Evolutionary conservation across 2,113 vertebrate genomes (phyloP).

Genomic region (Embiotoca jacksoni): DNA sequence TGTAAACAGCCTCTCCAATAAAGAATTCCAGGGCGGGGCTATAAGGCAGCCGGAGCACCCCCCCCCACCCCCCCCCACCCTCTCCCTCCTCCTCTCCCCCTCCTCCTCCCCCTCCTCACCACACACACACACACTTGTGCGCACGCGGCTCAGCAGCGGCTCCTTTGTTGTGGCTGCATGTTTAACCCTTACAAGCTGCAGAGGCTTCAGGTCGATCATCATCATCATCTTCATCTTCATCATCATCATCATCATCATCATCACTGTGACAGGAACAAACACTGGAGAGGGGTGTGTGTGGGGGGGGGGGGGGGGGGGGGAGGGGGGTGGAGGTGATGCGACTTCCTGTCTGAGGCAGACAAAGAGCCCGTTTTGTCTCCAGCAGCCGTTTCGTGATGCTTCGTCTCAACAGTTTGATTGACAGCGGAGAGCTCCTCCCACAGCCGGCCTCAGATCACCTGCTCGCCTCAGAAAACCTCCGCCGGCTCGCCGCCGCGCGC

Average conservation of each 20-base stretch:
- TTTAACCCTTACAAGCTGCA: conserved; percentile 57
- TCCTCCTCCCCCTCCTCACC: neutral
- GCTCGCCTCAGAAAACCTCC: no score
- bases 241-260: conserved; percentile 17
- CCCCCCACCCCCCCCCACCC: neutral
- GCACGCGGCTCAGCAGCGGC: conserved; percentile 30
- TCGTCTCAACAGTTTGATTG: conserved; percentile 12
- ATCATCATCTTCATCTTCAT: conserved; percentile 8
- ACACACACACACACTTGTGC: neutral
- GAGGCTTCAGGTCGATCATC: neutral
- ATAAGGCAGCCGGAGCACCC: conserved; percentile 25
- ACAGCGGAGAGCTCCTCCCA: conserved; percentile 14
- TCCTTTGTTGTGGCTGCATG: conserved; percentile 77
- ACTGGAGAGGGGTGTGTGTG: no score
- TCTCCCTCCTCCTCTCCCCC: conserved; percentile 1
- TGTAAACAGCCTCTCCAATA: conserved; percentile 74
- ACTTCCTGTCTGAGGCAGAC: conserved; percentile 62
- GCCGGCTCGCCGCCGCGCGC: no score
- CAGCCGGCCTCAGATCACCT: conserved; percentile 3
- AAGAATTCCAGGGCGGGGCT: conserved; percentile 76
- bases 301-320: conserved; percentile 9
- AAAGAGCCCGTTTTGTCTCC: conserved; percentile 58
- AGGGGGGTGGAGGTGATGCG: neutral
- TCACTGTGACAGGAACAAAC: neutral
- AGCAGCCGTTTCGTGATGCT: neutral